Percentiles rank a stretch among this genome's conserved stretches.
Evolutionary conservation across 2,888 invertebrate species (phyloP).

Genomic region (Lepidonotus clava): DNA sequence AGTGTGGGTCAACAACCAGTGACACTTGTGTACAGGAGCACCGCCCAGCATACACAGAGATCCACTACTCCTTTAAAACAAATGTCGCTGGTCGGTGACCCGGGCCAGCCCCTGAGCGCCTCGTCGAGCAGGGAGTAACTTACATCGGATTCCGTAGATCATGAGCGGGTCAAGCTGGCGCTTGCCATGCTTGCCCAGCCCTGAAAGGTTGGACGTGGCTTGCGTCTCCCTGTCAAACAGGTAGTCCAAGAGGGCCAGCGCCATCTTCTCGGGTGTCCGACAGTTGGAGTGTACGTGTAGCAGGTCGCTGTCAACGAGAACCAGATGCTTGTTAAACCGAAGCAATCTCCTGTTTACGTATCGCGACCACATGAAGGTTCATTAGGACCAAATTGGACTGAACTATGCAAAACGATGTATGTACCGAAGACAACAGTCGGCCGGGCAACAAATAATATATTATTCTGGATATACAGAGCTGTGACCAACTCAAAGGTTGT

Average conservation of each 20-base stretch:
- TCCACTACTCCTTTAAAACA: no score
- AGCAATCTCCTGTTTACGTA: no score
- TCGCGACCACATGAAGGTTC: background rate
- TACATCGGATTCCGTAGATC: constrained; percentile 81
- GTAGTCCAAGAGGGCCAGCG: constrained; percentile 82
- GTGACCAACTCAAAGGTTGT: background rate
- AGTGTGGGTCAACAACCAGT: no score
- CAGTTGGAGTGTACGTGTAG: constrained; percentile 82
- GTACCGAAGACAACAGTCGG: no score
- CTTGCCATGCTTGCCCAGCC: constrained; percentile 82
- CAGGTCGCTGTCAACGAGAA: no score
- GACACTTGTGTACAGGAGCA: no score
- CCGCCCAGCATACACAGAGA: no score
- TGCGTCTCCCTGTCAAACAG: constrained; percentile 82
- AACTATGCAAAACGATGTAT: no score
- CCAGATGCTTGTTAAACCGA: no score
- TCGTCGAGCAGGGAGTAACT: no score
- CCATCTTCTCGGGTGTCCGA: constrained; percentile 83
- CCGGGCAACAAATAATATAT: background rate
- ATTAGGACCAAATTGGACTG: background rate
- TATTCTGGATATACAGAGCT: background rate
- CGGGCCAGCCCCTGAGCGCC: no score
- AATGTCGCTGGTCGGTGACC: no score
- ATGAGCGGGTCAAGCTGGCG: constrained; percentile 82
- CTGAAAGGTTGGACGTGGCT: constrained; percentile 82